Base-by-base conservation (phyloP, 1,140 invertebrate species). In the Bombyx mandarina region DNA sequence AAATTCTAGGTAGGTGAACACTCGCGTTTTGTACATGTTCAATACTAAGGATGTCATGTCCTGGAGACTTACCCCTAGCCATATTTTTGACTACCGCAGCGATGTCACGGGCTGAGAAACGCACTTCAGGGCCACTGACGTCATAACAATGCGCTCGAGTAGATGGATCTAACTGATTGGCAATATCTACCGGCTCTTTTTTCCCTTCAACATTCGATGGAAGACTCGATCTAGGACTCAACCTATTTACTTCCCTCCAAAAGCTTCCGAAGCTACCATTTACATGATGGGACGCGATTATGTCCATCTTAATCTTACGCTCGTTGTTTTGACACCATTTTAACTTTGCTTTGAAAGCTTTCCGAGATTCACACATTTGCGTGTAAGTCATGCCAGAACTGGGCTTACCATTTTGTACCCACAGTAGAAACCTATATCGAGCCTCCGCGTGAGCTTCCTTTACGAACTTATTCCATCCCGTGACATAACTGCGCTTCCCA, bases 341-440 rank as follows among this genome's bases (percentile, higher is more conserved):
- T 10, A 50, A 8, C 18, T 52, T 52, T 26, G 50, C 9, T 42
- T 52, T 52, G 35, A 52, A 52, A 26, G 50, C 50, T 52, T 52
- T 52, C 35, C 8, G 18, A 4, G 50, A 22, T 26, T 18, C 35
- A 22, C 10, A 52, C 50, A 52, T 52, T 22, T 52, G 18, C 10
- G 18, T 52, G 35, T 52, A 52, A 9, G 35, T 10, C 9, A 26
- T 10, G 26, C 50, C 50, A 26, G 35, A 18, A 7, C n/a, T 52
- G 8, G 50, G 50, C 35, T 42, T 22, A 22, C 50, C 50, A 52
- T 52, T 22, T 52, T 22, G 9, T 9, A 6, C 26, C 50, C 18
- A 52, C 8, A 6, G 6, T 4, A 6, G 50, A 52, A 52, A 52
- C 3, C n/a, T 26, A 22, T 4, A 26, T 26, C 50, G 50, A 22